These are phyloP conservation scores for Lampris incognitus DNA, from an alignment of 2,113 vertebrate species.

Conservation along the genomic window DNA sequence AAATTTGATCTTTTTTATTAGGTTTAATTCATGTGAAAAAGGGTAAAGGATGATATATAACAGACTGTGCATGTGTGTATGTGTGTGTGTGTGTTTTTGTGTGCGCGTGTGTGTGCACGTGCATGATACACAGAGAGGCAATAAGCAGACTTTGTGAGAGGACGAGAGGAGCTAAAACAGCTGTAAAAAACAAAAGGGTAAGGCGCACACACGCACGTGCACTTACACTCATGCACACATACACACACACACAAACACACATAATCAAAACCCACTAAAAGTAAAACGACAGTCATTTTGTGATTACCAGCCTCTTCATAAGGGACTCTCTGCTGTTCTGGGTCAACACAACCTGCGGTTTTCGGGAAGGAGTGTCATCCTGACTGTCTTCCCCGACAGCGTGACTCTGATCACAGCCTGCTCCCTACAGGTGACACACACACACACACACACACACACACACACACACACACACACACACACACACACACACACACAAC, in stretches of 20 bases:
- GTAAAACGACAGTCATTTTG: slow-evolving; percentile 31
- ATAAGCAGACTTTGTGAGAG: slow-evolving; percentile 92
- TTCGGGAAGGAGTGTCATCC: slow-evolving; percentile 87
- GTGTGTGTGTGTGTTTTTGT: neutral
- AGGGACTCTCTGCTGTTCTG: slow-evolving; percentile 87
- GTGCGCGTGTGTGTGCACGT: slow-evolving; percentile 31
- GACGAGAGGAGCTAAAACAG: slow-evolving; percentile 82
- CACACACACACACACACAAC: neutral
- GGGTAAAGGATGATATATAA: slow-evolving; percentile 9
- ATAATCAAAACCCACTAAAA: neutral
- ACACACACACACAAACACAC: neutral
- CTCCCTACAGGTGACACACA: slow-evolving; percentile 86
- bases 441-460: slow-evolving; percentile 9
- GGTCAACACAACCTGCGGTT: slow-evolving; percentile 94
- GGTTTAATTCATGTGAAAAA: neutral
- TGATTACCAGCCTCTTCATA: slow-evolving; percentile 85
- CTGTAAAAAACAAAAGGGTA: slow-evolving; percentile 88
- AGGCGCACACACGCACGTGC: slow-evolving; percentile 6
- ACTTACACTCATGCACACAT: slow-evolving; percentile 14
- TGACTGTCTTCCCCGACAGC: slow-evolving; percentile 90
- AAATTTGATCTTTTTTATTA: neutral
- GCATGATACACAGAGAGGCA: slow-evolving; percentile 87
- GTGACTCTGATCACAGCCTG: slow-evolving; percentile 86
- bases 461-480: slow-evolving; percentile 29
- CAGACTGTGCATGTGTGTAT: slow-evolving; percentile 42